Evolutionary conservation across 1,140 invertebrate species (phyloP).

Genomic region (Acromyrmex heyeri): DNA sequence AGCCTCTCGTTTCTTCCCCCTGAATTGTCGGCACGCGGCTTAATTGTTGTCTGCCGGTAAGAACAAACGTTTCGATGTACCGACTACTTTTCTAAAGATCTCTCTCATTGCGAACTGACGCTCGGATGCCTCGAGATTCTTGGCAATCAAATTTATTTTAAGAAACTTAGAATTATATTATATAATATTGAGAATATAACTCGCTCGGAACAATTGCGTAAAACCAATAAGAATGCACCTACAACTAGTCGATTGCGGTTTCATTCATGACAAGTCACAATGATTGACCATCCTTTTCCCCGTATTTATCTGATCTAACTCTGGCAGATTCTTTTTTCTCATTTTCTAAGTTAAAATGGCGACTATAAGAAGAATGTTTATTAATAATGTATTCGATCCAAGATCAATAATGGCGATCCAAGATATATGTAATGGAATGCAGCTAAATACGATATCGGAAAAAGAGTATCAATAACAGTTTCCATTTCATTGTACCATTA

Average conservation of each 20-base stretch:
- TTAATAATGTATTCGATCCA: no score
- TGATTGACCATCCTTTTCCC: no score
- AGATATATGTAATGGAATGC: no score
- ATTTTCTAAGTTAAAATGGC: no score
- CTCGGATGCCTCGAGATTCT: slow-evolving; percentile 14
- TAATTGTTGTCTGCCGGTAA: slow-evolving; percentile 47
- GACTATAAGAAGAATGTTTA: no score
- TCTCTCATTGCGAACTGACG: slow-evolving; percentile 13
- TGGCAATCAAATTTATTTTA: slow-evolving; percentile 20
- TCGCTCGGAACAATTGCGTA: not conserved
- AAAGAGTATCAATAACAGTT: no score
- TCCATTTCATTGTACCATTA: no score
- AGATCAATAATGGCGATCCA: no score
- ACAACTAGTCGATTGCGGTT: not conserved
- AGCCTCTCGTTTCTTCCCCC: slow-evolving; percentile 41
- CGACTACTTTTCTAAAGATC: slow-evolving; percentile 18
- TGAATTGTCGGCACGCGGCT: slow-evolving; percentile 43
- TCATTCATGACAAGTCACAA: not conserved
- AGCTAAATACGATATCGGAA: no score
- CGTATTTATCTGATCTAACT: no score
- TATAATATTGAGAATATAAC: not conserved
- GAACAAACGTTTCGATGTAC: slow-evolving; percentile 48
- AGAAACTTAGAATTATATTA: not conserved
- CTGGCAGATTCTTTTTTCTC: no score
- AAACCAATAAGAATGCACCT: slow-evolving; percentile 25